These are phyloP conservation scores for Halcyon smyrnensis DNA, from an alignment of 2,797 vertebrate genomes.

Conservation along the genomic window DNA sequence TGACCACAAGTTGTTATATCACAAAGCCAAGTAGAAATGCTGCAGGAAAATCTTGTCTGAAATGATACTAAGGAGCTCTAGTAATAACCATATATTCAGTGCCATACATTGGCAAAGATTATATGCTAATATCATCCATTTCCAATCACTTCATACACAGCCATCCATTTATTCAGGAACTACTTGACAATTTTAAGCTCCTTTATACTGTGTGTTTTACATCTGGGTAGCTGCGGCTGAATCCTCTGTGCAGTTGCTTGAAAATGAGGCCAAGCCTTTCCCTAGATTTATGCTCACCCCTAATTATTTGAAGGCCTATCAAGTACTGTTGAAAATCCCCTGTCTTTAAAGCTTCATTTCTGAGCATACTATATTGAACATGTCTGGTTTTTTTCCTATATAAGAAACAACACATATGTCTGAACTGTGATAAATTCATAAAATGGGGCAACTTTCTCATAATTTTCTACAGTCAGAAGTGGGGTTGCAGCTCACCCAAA, in stretches of 20 bases:
- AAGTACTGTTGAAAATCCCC: neutral
- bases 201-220: conserved; percentile 5
- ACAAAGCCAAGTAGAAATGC: neutral
- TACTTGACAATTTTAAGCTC: conserved; percentile 50
- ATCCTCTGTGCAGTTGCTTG: neutral
- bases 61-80: neutral
- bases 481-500: neutral
- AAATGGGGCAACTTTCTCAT: neutral
- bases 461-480: neutral
- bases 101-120: conserved; percentile 8
- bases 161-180: conserved; percentile 37
- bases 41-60: neutral
- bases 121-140: conserved; percentile 16
- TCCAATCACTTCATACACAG: conserved; percentile 23
- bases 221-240: conserved; percentile 13
- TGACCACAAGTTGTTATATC: neutral
- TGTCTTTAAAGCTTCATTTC: neutral
- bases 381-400: neutral
- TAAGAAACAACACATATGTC: neutral
- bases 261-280: conserved; percentile 25
- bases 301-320: neutral
- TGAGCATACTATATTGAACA: neutral
- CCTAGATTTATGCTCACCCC: neutral
- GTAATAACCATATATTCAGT: neutral
- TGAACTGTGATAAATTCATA: neutral